Base-by-base conservation (phyloP, 2,797 vertebrate species). In the Gambusia yucatana region DNA sequence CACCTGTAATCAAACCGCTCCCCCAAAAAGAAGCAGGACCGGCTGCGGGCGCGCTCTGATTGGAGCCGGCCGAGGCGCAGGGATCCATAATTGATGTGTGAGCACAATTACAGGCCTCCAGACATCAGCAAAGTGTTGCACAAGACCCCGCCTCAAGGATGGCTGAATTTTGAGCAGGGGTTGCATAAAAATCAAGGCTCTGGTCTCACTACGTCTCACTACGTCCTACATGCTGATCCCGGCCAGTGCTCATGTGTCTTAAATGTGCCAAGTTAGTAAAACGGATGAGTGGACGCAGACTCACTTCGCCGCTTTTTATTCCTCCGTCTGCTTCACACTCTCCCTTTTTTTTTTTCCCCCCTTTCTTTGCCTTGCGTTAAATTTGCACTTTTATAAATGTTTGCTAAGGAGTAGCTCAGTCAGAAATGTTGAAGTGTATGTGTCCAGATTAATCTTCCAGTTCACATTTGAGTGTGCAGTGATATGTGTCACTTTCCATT, bases 21-120 rank as follows among this genome's bases (percentile, higher is more conserved):
- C 39, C 74, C 71, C 2, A 61, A 73, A 70, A 92, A 93, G 67
- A 94, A 95, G 93, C 73, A 63, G 6, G 65, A 79, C 80, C 73
- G 14, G 86, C 85, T 75, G 46, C 77, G 36, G 82, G 76, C 77
- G 8, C 22, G 14, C 78, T 94, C 94, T 96, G 96, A 97, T 96
- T 96, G 95, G 95, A 95, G 94, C 86, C 86, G 88, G 92, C 16
- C 67, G 84, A 84, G 82, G 73, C 71, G 92, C 92, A 93, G 94
- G 95, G 91, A 96, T 97, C 96, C 88, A 96, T 97, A 97, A 97
- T 97, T 97, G 97, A 97, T 97, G 96, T 95, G 94, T 94, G 95
- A 95, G 95, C 86, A 90, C 95, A 97, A 97, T 97, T 97, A 96
- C 93, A 92, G 95, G 94, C 96, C 95, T 96, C 96, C 93, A 96